A percentile compares a stretch with the other conserved stretches of the same genome.
phyloP scores from a whole-genome alignment of 1,140 invertebrate species.

The Dreissena rostriformis region DNA sequence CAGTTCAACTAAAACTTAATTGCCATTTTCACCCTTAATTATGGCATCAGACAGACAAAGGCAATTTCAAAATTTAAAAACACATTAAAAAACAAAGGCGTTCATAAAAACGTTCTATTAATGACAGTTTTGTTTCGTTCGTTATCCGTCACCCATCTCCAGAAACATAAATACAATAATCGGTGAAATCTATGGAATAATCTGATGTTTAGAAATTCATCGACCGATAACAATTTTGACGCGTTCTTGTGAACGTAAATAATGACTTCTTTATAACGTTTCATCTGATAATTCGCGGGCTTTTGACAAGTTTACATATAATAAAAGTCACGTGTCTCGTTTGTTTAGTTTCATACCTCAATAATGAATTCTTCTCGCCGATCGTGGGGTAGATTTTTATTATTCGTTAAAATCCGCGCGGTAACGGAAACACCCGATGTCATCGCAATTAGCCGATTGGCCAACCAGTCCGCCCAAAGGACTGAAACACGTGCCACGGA shows the following conservation, averaged over 20 bases:
- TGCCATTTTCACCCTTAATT: conserved; percentile 27
- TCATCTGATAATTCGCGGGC: neutral
- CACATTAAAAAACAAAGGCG: neutral
- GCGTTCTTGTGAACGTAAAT: neutral
- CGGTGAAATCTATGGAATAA: conserved; percentile 9
- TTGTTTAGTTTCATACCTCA: neutral
- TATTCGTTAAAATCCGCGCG: neutral
- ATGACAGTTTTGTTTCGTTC: neutral
- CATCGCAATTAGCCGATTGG: neutral
- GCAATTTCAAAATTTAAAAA: conserved; percentile 36
- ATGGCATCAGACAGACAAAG: neutral
- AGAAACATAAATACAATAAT: neutral
- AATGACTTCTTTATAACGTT: too few species aligned
- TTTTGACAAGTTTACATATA: conserved; percentile 52
- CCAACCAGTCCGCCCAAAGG: neutral
- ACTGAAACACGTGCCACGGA: conserved; percentile 5
- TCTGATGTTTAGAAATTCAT: conserved; percentile 19
- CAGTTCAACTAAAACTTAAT: conserved; percentile 10
- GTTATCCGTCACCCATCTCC: neutral
- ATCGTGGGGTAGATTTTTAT: conserved; percentile 1
- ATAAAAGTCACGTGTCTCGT: conserved; percentile 26
- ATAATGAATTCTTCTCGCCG: conserved; percentile 13
- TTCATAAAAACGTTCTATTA: neutral
- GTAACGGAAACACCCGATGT: neutral
- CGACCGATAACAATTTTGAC: neutral